Evolutionary conservation across 1,140 invertebrate genomes (phyloP), one percentile per base, ranked within the genome.

Genomic region (Drosophila pectinifera): DNA sequence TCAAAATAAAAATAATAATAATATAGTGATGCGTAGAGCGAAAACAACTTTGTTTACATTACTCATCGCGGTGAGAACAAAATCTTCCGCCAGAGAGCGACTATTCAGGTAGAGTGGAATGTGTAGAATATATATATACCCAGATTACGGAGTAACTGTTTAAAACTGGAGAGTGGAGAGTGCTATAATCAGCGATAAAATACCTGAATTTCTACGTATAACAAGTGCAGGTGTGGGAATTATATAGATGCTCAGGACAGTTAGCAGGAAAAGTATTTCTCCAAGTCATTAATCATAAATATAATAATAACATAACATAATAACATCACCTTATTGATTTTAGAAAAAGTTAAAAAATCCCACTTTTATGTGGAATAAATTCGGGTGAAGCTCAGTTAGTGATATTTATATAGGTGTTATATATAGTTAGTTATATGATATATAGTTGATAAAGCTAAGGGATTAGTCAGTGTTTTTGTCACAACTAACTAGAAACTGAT

Each of bases 131-230:
- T 38, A 16, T 14, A 20, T 26, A 61, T 56, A 53, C 51, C 51
- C 58, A 22, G 34, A 26, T 54, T 61, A 38, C 22, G 34, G 58
- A 20, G 22, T 26, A 26, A 62, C 41, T 62, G 56, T 39, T 39
- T 39, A 28, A 39, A 62, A 62, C n/a, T 58, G n/a, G 26, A 16
- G 13, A 18, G 13, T 24, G 18, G 24, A 26, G 3, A 26, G 58
- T 39, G 58, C 2, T 11, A 57, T 28, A 20, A 24, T 26, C 49
- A 39, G 34, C 16, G 20, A 28, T 31, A 26, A 61, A 42, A 56
- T 26, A 61, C 26, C 18, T 0, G 16, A 31, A 31, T 49, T 13
- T 31, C 7, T 46, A 24, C 31, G 11, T 34, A 11, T 34, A 28
- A 28, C 28, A 28, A 1, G 5, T 24, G 24, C 24, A 24, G 3